Percentiles rank a stretch among this genome's conserved stretches.
These are phyloP conservation scores for Thecophora atra DNA, from an alignment of 2,888 invertebrate species.

Conservation along the genomic window DNA sequence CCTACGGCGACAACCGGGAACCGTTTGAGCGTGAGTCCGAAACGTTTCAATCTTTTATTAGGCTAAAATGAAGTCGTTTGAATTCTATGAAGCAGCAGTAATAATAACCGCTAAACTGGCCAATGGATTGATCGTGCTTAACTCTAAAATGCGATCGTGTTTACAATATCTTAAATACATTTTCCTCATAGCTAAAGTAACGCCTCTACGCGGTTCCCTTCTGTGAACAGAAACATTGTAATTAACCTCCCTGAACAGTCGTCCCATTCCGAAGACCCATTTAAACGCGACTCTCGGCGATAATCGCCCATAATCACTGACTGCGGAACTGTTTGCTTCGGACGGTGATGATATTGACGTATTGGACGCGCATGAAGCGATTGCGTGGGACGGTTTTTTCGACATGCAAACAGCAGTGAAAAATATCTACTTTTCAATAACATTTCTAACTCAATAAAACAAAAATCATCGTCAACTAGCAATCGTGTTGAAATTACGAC, in stretches of 20 bases:
- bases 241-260: not conserved
- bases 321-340: not conserved
- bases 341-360: not conserved
- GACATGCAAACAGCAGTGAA: not conserved
- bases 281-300: not conserved
- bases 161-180: not conserved
- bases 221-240: not conserved
- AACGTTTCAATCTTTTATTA: not conserved
- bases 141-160: not conserved
- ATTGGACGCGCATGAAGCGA: not conserved
- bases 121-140: not conserved
- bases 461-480: too few species aligned
- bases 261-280: not conserved
- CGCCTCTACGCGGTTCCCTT: not conserved
- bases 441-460: too few species aligned
- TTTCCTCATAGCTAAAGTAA: not conserved
- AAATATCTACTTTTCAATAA: too few species aligned
- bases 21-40: not conserved
- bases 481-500: too few species aligned
- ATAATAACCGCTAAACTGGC: conserved; percentile 13
- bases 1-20: not conserved
- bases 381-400: not conserved
- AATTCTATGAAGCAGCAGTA: conserved; percentile 22
- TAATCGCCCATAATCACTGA: not conserved
- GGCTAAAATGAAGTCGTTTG: conserved; percentile 16